These are phyloP conservation scores for Sylvia atricapilla DNA, from an alignment of 2,113 vertebrate species.

Conservation along the genomic window DNA sequence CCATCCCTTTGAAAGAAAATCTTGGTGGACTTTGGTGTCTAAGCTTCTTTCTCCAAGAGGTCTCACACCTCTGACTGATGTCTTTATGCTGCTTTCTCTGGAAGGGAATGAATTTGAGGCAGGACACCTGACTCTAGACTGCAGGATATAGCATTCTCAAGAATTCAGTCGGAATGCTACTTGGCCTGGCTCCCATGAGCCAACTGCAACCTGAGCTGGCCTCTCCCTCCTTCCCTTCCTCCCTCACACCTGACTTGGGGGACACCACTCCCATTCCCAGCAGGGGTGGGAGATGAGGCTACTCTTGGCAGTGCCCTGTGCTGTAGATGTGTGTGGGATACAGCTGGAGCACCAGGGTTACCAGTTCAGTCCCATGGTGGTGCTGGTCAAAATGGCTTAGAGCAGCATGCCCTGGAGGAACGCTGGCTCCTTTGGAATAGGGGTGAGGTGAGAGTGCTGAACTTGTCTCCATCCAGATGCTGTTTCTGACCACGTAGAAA, in stretches of 20 bases:
- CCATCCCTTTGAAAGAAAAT: neutral
- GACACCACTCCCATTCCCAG: neutral
- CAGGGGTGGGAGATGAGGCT: neutral
- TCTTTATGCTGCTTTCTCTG: neutral
- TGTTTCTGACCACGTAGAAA: neutral
- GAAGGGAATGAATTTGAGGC: neutral
- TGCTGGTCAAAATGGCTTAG: neutral
- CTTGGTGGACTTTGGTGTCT: neutral
- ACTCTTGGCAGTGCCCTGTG: neutral
- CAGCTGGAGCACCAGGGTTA: accelerated
- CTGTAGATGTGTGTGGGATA: neutral
- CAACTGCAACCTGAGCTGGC: neutral
- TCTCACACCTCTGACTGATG: neutral
- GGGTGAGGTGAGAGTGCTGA: accelerated
- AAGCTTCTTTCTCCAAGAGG: neutral
- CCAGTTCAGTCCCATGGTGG: neutral
- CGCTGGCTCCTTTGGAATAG: neutral
- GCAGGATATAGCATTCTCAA: neutral
- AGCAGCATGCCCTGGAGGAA: neutral
- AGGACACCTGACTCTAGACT: neutral
- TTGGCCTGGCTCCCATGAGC: neutral
- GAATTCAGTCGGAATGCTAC: neutral
- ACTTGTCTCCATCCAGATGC: neutral
- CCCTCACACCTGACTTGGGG: neutral
- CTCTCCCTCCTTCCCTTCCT: neutral